A percentile compares a stretch with the other conserved stretches of the same genome.
These are phyloP conservation scores for Mesocricetus auratus DNA, from an alignment of 2,113 vertebrate species.

Conservation along the genomic window DNA sequence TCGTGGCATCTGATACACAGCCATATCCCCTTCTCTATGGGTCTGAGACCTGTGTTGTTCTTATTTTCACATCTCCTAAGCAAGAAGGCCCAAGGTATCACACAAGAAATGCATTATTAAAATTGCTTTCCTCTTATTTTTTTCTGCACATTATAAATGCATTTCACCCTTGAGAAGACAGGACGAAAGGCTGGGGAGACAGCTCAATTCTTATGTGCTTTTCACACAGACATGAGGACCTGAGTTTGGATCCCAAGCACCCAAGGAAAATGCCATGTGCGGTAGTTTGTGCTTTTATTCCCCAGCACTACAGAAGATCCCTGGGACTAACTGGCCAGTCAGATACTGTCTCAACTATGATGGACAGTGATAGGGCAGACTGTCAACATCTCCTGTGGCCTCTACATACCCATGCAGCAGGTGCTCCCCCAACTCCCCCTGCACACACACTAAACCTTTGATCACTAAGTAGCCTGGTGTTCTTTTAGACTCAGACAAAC, in stretches of 20 bases:
- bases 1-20: not conserved
- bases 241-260: not conserved
- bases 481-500: constrained; percentile 51
- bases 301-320: not conserved
- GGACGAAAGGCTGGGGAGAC: not conserved
- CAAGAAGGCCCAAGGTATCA: not conserved
- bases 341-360: not conserved
- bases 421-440: too few relatives aligned
- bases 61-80: not conserved
- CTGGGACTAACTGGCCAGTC: not conserved
- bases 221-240: not conserved
- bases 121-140: not conserved
- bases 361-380: not conserved
- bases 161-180: not conserved
- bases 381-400: not conserved
- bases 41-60: not conserved
- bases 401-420: not conserved
- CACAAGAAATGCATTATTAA: not conserved
- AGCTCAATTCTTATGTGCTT: not conserved
- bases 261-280: not conserved
- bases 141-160: not conserved
- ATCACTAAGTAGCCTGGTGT: not conserved
- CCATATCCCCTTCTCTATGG: not conserved
- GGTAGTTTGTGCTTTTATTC: not conserved
- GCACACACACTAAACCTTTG: not conserved